Evolutionary conservation across 2,888 invertebrate species (phyloP).

Genomic region (Mesorhabditis belari): DNA sequence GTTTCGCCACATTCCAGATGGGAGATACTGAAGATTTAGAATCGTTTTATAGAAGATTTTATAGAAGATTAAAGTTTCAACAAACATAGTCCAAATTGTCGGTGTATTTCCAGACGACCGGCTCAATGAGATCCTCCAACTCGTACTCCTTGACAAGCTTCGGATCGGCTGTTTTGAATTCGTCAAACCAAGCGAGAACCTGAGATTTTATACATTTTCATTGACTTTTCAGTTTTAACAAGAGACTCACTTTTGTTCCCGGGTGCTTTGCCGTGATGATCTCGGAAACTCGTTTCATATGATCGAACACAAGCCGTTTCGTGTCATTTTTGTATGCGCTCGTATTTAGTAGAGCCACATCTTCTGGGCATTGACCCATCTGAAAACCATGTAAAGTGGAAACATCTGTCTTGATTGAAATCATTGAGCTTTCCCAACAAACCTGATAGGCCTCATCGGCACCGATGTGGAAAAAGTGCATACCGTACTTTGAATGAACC

Average conservation of each 20-base stretch:
- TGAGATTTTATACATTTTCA: slow-evolving; percentile 3
- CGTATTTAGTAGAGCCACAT: slow-evolving; percentile 16
- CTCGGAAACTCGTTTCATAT: slow-evolving; percentile 20
- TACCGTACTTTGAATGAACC: slow-evolving; percentile 55
- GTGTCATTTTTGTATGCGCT: slow-evolving; percentile 21
- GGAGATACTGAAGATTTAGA: slow-evolving; percentile 13
- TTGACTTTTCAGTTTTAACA: background rate
- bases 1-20: slow-evolving; percentile 32
- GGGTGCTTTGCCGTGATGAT: slow-evolving; percentile 22
- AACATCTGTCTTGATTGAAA: no score
- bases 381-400: slow-evolving; percentile 8
- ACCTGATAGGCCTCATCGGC: slow-evolving; percentile 57
- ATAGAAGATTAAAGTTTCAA: background rate
- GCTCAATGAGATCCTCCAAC: slow-evolving; percentile 22
- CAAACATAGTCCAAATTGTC: slow-evolving; percentile 19
- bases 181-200: slow-evolving; percentile 37
- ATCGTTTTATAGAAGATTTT: background rate
- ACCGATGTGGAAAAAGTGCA: slow-evolving; percentile 62
- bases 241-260: slow-evolving; percentile 20
- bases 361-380: slow-evolving; percentile 32
- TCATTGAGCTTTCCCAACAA: no score
- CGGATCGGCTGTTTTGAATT: slow-evolving; percentile 19
- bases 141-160: slow-evolving; percentile 21
- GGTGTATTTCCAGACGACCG: slow-evolving; percentile 38
- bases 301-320: slow-evolving; percentile 25